Percentiles rank a stretch among this genome's conserved stretches.
These are phyloP conservation scores for Helicoverpa armigera DNA, from an alignment of 1,140 invertebrate genomes.

Conservation along the genomic window DNA sequence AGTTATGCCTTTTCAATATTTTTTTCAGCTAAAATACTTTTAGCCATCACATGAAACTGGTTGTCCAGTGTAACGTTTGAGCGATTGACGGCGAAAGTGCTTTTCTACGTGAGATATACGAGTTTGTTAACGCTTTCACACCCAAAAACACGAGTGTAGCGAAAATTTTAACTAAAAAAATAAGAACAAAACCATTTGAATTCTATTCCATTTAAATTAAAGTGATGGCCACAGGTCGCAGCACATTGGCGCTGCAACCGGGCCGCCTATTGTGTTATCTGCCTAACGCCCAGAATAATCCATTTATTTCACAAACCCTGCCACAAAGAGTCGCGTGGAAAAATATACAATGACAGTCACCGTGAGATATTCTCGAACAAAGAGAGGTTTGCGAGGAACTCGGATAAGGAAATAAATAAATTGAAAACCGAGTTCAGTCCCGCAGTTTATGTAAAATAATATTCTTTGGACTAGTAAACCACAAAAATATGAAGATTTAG, in stretches of 20 bases:
- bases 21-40: too few species aligned
- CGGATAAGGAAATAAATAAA: not conserved
- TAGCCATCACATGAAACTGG: too few species aligned
- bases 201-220: slow-evolving; percentile 5
- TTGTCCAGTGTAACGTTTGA: too few species aligned
- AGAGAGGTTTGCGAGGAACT: not conserved
- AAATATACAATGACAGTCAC: slow-evolving; percentile 12
- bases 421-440: too few species aligned
- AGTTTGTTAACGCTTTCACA: too few species aligned
- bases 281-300: slow-evolving; percentile 19
- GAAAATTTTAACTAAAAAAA: not conserved
- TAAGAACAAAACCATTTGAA: not conserved
- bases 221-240: not conserved
- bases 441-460: too few species aligned
- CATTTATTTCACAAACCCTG: slow-evolving; percentile 18
- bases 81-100: too few species aligned
- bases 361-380: not conserved
- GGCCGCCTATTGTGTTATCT: slow-evolving; percentile 9
- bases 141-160: too few species aligned
- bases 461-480: too few species aligned
- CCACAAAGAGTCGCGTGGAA: not conserved
- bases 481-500: too few species aligned
- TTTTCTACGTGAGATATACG: too few species aligned
- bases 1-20: too few species aligned
- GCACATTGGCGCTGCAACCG: not conserved